A percentile compares a stretch with the other conserved stretches of the same genome.
phyloP scores from a whole-genome alignment of 2,113 vertebrate genomes.

The Mormyrus iriodes region DNA sequence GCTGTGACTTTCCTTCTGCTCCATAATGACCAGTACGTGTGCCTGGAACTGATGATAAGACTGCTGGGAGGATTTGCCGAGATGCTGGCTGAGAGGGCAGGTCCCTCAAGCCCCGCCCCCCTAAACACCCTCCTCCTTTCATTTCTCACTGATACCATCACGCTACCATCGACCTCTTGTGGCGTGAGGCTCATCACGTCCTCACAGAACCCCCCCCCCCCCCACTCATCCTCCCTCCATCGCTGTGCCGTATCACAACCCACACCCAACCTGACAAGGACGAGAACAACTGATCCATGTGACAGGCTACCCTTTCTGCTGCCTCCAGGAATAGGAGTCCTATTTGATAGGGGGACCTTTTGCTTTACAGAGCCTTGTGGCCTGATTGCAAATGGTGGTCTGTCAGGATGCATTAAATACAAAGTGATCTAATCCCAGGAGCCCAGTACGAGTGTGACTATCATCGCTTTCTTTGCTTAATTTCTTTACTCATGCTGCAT shows the following conservation, averaged over 20 bases:
- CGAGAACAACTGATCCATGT: neutral
- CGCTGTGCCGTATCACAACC: neutral
- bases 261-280: neutral
- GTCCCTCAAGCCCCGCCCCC: neutral
- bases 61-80: neutral
- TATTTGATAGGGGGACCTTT: neutral
- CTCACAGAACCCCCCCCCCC: neutral
- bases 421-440: neutral
- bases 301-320: neutral
- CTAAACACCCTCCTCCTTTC: neutral
- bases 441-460: slow-evolving; percentile 12
- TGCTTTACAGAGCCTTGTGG: neutral
- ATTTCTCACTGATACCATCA: neutral
- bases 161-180: neutral
- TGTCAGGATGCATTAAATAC: slow-evolving; percentile 8
- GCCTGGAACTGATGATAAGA: neutral
- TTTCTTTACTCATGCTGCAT: neutral
- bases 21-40: neutral
- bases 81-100: neutral
- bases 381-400: neutral
- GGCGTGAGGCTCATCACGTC: neutral
- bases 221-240: neutral
- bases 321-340: neutral
- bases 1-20: neutral
- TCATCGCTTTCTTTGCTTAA: neutral